Percentiles rank a stretch among this genome's conserved stretches.
phyloP scores from a whole-genome alignment of 2,113 vertebrate species.

The Xiphophorus hellerii region DNA sequence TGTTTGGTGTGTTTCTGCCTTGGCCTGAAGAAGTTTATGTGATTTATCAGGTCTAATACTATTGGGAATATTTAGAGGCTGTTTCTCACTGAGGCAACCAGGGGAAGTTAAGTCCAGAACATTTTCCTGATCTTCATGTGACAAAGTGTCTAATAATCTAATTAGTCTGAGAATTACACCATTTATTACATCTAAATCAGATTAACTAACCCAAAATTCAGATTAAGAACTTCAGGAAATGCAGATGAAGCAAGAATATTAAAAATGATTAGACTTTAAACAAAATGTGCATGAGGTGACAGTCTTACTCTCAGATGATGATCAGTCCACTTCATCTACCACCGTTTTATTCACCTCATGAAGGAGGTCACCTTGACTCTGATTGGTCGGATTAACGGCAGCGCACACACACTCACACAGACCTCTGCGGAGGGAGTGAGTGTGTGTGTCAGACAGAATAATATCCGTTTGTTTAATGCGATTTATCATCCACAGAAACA shows the following conservation, averaged over 20 bases:
- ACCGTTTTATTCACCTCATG: not conserved
- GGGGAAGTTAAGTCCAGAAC: not conserved
- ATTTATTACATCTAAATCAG: not conserved
- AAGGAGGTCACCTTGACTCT: conserved; percentile 21
- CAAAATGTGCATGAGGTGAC: not conserved
- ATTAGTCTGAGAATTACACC: not conserved
- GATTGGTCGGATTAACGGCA: conserved; percentile 30
- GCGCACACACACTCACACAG: conserved; percentile 16
- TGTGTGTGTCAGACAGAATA: conserved; percentile 31
- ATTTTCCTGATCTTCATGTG: not conserved
- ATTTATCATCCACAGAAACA: conserved; percentile 49
- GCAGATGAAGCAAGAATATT: not conserved
- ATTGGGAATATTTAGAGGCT: not conserved
- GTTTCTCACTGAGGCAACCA: not conserved
- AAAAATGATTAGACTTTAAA: not conserved
- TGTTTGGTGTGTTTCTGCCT: too few species aligned
- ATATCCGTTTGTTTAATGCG: conserved; percentile 43
- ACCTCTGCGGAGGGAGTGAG: not conserved
- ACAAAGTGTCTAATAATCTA: not conserved
- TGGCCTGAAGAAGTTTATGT: not conserved
- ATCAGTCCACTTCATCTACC: not conserved
- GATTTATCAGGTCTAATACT: not conserved
- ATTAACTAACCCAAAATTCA: not conserved
- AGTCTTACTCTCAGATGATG: not conserved
- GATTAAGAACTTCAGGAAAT: not conserved